Percentiles rank a stretch among this genome's conserved stretches.
Conservation (phyloP, 1,140 invertebrate genomes). For the Drosophila ambigua region DNA sequence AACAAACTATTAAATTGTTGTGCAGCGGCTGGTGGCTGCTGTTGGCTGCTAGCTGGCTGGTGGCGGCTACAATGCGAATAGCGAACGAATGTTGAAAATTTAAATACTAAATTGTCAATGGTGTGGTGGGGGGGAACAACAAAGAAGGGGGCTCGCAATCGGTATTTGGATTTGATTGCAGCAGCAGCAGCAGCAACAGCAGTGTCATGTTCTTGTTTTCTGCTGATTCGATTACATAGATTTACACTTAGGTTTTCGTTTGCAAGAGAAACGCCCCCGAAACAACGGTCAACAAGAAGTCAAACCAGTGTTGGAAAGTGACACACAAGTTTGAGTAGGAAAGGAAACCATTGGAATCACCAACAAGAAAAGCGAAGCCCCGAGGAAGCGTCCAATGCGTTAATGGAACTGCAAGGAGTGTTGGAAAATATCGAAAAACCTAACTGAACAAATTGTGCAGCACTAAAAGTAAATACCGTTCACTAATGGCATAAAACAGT, state of each 20-base stretch:
- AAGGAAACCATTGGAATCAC: too few relatives aligned
- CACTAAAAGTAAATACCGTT: too few relatives aligned
- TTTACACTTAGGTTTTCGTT: conserved; percentile 57
- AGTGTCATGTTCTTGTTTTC: conserved; percentile 43
- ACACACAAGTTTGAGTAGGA: too few relatives aligned
- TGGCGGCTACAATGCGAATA: too few relatives aligned
- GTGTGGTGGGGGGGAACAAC: neutral
- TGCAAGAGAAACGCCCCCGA: conserved; percentile 14
- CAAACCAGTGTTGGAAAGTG: neutral
- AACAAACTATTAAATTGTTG: conserved; percentile 52
- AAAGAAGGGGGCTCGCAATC: neutral
- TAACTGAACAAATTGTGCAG: too few relatives aligned
- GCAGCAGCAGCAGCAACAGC: conserved; percentile 17
- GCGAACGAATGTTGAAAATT: conserved; percentile 11
- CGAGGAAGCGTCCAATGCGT: too few relatives aligned
- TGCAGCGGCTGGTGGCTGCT: conserved; percentile 28
- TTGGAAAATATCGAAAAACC: too few relatives aligned
- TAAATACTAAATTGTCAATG: conserved; percentile 49
- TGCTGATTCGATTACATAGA: conserved; percentile 55
- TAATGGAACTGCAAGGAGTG: too few relatives aligned
- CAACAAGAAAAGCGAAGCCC: too few relatives aligned
- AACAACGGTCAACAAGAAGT: neutral
- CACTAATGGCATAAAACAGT: too few relatives aligned
- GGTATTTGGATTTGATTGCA: conserved; percentile 42
- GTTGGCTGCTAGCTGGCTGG: neutral